These are phyloP conservation scores for Salvelinus sp. DNA, from an alignment of 2,113 vertebrate genomes.

Conservation along the genomic window DNA sequence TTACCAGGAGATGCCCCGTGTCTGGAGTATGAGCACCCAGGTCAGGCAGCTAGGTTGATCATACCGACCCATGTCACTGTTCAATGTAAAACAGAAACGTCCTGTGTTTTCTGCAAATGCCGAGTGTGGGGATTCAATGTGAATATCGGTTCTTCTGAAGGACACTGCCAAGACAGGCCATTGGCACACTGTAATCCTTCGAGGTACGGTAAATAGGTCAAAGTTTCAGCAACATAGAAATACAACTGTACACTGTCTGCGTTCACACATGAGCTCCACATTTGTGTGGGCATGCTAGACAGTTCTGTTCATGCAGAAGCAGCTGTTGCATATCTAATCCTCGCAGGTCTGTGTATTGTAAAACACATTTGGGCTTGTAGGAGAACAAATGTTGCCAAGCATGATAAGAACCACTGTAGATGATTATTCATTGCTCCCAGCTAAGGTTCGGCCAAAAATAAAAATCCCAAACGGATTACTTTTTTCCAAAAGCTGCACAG, in stretches of 20 bases:
- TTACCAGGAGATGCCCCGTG: constrained; percentile 63
- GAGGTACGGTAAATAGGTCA: neutral
- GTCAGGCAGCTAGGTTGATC: constrained; percentile 22
- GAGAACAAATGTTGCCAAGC: constrained; percentile 57
- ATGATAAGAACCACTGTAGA: constrained; percentile 54
- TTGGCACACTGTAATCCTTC: neutral
- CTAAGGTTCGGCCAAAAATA: constrained; percentile 44
- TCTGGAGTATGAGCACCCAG: constrained; percentile 46
- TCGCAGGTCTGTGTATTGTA: constrained; percentile 47
- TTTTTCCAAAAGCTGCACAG: constrained; percentile 3
- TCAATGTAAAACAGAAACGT: neutral
- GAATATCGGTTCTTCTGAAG: no score
- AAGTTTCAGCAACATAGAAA: no score
- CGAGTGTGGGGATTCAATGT: neutral
- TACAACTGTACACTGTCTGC: no score
- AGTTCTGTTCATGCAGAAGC: constrained; percentile 32
- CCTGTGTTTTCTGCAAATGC: neutral
- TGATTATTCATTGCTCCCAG: constrained; percentile 59
- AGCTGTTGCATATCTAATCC: constrained; percentile 31
- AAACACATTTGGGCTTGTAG: constrained; percentile 51
- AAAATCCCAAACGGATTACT: constrained; percentile 47
- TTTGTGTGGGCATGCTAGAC: neutral
- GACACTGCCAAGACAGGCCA: neutral
- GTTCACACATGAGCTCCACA: no score
- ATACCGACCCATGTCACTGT: neutral